Evolutionary conservation across 2,888 invertebrate genomes (phyloP).

Genomic region (Caenorhabditis imperialis): DNA sequence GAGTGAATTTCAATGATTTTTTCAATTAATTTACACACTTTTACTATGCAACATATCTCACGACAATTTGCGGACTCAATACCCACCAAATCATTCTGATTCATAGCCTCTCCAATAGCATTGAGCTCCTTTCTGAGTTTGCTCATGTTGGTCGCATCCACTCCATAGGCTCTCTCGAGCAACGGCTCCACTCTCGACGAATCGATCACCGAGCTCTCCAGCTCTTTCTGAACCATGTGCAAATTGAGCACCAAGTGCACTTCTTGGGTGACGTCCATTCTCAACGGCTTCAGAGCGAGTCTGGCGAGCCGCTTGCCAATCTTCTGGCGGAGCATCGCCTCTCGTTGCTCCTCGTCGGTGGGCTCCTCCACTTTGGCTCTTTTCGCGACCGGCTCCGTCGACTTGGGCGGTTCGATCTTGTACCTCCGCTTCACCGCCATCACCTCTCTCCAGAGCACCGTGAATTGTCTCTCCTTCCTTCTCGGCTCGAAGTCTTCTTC

Average conservation of each 20-base stretch:
- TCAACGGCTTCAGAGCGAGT: constrained; percentile 2
- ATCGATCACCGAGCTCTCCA: no score
- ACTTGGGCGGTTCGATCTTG: no score
- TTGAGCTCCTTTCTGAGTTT: no score
- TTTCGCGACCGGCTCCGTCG: neutral
- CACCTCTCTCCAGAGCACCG: neutral
- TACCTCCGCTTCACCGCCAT: neutral
- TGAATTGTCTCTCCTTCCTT: neutral
- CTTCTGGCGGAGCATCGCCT: neutral
- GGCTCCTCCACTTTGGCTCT: neutral
- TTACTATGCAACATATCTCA: no score
- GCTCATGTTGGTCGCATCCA: no score
- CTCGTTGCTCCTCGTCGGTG: neutral
- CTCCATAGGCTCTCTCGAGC: neutral
- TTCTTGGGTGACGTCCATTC: constrained; percentile 17
- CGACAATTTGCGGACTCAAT: no score
- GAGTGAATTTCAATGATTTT: no score
- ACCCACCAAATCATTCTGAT: no score
- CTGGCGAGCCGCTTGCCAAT: neutral
- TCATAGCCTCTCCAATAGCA: no score
- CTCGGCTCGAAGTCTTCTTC: neutral
- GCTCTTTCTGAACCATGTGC: neutral
- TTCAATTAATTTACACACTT: no score
- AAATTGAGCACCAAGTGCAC: constrained; percentile 18
- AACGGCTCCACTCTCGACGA: neutral